These are phyloP conservation scores for Mastacembelus armatus DNA, from an alignment of 2,797 vertebrate genomes.

Conservation along the genomic window DNA sequence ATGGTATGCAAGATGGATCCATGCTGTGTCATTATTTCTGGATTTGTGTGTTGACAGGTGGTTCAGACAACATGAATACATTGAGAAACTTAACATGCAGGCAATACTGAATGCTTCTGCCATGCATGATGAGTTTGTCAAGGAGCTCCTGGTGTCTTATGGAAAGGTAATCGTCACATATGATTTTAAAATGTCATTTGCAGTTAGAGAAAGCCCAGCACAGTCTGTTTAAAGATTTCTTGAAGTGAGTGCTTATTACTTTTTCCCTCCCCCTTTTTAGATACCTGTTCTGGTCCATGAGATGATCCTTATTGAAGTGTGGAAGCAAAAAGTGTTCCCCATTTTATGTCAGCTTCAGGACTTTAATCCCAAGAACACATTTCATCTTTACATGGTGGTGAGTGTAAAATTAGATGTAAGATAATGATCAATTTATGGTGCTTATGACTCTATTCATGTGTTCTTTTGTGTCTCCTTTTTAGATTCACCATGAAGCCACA, in stretches of 20 bases:
- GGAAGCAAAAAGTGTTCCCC: slow-evolving; percentile 95
- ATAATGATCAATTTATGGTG: background rate
- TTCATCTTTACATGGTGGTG: slow-evolving; percentile 95
- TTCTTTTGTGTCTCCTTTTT: slow-evolving; percentile 24
- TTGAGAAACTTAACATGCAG: slow-evolving; percentile 97
- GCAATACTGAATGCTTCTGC: slow-evolving; percentile 89
- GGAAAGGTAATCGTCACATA: slow-evolving; percentile 85
- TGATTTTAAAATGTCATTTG: background rate
- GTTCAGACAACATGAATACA: slow-evolving; percentile 91
- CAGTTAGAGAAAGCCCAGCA: background rate
- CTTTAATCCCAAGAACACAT: slow-evolving; percentile 91
- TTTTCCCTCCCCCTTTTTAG: slow-evolving; percentile 67
- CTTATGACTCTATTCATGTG: background rate
- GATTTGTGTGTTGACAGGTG: slow-evolving; percentile 82
- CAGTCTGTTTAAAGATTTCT: background rate
- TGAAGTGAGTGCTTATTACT: background rate
- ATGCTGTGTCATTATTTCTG: background rate
- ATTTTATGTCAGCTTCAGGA: slow-evolving; percentile 91
- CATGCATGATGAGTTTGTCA: slow-evolving; percentile 89
- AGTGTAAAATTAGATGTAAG: slow-evolving; percentile 65
- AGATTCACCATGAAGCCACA: slow-evolving; percentile 95
- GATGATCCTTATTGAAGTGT: slow-evolving; percentile 92
- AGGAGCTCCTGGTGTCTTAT: slow-evolving; percentile 89
- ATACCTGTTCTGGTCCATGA: slow-evolving; percentile 89
- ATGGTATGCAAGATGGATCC: background rate